phyloP scores from a whole-genome alignment of 2,113 vertebrate species.

The Apteryx mantelli region DNA sequence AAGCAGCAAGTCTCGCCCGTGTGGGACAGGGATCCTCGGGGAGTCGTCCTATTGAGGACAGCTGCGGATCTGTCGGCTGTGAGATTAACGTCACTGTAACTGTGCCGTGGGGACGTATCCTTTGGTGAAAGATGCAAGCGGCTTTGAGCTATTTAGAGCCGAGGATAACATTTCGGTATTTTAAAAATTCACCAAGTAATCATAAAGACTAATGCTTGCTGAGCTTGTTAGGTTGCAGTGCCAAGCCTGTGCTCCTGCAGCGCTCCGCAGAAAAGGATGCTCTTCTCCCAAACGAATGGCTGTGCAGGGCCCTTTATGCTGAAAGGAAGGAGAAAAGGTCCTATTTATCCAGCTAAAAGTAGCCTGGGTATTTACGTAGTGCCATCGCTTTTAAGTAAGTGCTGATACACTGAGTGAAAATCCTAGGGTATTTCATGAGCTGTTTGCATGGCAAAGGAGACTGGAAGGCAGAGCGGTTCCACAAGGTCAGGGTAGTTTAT shows the following conservation, averaged over 20 bases:
- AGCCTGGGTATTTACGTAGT: not conserved
- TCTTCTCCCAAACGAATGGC: not conserved
- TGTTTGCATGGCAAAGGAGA: not conserved
- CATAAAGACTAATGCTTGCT: slow-evolving; percentile 59
- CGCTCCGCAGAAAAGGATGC: slow-evolving; percentile 18
- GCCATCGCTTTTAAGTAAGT: not conserved
- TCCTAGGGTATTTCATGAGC: not conserved
- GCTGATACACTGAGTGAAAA: not conserved
- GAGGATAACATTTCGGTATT: slow-evolving; percentile 84
- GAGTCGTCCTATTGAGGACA: slow-evolving; percentile 66
- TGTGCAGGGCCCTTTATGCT: not conserved
- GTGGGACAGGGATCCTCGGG: not conserved
- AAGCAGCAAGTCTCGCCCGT: not conserved
- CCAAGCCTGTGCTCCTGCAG: slow-evolving; percentile 31
- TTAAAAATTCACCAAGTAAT: slow-evolving; percentile 84
- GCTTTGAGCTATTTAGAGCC: slow-evolving; percentile 81
- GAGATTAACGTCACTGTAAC: slow-evolving; percentile 70
- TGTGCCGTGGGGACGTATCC: slow-evolving; percentile 77
- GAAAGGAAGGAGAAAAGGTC: not conserved
- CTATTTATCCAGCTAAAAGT: not conserved
- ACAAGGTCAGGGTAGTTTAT: not conserved
- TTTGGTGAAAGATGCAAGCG: slow-evolving; percentile 72
- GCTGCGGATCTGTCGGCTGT: slow-evolving; percentile 70
- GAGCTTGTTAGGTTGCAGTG: slow-evolving; percentile 35
- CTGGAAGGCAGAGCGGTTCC: not conserved